These are phyloP conservation scores for Apamea epomidion DNA, from an alignment of 2,888 invertebrate species.

Conservation along the genomic window DNA sequence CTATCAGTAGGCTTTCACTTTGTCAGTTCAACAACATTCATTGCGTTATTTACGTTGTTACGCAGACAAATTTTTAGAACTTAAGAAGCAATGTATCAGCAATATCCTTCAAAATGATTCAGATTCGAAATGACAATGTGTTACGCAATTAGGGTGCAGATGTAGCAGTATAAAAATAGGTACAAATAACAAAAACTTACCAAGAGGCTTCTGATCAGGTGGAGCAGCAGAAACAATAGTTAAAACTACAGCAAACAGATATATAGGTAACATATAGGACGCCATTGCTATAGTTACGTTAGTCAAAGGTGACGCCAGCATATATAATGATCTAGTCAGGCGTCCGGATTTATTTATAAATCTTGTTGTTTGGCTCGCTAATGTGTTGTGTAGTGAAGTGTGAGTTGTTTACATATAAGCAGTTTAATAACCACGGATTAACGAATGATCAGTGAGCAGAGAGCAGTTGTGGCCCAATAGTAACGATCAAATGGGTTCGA, in stretches of 20 bases:
- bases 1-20: no score
- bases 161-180: neutral
- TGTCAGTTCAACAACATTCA: no score
- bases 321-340: conserved; percentile 7
- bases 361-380: neutral
- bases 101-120: neutral
- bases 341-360: conserved; percentile 19
- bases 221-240: conserved; percentile 32
- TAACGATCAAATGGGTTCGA: no score
- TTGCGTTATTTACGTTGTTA: no score
- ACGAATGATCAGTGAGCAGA: no score
- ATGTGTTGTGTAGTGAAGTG: neutral
- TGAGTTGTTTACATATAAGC: neutral
- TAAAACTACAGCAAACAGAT: conserved; percentile 31
- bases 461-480: no score
- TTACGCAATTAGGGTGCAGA: neutral
- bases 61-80: no score
- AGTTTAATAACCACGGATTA: no score
- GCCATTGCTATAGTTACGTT: conserved; percentile 33
- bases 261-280: conserved; percentile 30
- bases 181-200: conserved; percentile 29
- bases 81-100: neutral
- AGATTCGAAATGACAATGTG: neutral
- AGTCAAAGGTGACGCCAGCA: neutral
- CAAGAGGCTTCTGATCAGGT: conserved; percentile 30